phyloP scores from a whole-genome alignment of 2,113 vertebrate genomes.

The Spea multiplicata region DNA sequence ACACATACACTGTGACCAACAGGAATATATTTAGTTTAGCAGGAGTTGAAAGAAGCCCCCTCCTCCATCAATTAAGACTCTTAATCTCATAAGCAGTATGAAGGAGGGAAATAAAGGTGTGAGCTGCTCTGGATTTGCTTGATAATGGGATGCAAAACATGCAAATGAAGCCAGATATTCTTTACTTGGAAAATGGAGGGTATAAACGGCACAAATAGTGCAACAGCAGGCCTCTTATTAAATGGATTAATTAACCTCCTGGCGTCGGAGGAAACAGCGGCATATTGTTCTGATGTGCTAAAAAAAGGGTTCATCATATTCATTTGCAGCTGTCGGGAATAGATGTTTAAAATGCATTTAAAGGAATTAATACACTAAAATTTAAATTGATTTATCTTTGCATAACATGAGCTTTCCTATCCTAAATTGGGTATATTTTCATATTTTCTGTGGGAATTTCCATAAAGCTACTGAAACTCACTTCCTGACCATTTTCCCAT shows the following conservation, averaged over 20 bases:
- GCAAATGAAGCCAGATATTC: not conserved
- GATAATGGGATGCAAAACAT: slow-evolving; percentile 6
- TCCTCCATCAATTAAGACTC: too few relatives aligned
- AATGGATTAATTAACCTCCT: not conserved
- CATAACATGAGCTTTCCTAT: too few relatives aligned
- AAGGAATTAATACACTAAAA: too few relatives aligned
- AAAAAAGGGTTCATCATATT: not conserved
- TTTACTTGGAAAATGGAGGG: not conserved
- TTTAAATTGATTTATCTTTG: too few relatives aligned
- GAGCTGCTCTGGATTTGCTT: not conserved
- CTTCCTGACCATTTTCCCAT: too few relatives aligned
- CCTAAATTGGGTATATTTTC: too few relatives aligned
- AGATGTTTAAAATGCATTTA: not conserved
- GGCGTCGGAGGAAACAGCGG: not conserved
- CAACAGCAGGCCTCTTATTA: not conserved
- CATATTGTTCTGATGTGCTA: not conserved
- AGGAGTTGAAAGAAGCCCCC: too few relatives aligned
- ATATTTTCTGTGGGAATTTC: too few relatives aligned
- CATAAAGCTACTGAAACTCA: too few relatives aligned
- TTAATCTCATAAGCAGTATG: too few relatives aligned
- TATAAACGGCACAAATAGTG: not conserved
- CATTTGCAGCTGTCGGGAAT: not conserved
- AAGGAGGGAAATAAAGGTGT: not conserved
- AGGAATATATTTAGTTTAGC: too few relatives aligned
- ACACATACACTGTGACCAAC: too few relatives aligned